Evolutionary conservation across 1,140 invertebrate genomes (phyloP).

Genomic region (Drosophila ercepeae): DNA sequence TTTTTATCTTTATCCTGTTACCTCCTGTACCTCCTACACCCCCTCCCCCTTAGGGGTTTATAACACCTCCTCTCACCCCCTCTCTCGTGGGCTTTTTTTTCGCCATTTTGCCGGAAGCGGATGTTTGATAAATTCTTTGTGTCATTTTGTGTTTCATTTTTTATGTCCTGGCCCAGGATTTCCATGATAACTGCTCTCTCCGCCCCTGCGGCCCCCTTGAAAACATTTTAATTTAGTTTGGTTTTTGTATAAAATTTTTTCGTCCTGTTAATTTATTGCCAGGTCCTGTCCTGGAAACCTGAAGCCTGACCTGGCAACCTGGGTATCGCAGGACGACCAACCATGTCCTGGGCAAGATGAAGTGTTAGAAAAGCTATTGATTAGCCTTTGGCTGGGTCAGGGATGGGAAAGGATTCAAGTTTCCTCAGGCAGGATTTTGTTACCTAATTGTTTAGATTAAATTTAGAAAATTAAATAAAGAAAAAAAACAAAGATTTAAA

Average conservation of each 20-base stretch:
- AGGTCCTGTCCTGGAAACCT: neutral
- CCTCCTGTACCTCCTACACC: neutral
- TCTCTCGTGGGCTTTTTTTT: neutral
- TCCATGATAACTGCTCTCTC: constrained; percentile 55
- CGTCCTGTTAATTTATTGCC: constrained; percentile 37
- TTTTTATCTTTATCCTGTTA: neutral
- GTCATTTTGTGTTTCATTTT: constrained; percentile 57
- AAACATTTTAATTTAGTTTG: constrained; percentile 61
- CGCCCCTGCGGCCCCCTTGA: neutral
- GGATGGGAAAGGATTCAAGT: neutral
- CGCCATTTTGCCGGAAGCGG: constrained; percentile 57
- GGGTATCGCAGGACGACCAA: constrained; percentile 24
- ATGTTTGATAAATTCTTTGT: constrained; percentile 71
- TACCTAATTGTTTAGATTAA: neutral
- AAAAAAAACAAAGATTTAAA: too few species aligned
- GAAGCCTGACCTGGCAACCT: constrained; percentile 34
- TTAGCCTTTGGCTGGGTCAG: neutral
- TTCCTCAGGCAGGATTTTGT: neutral
- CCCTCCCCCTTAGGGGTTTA: neutral
- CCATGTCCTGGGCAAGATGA: neutral
- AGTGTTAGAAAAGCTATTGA: neutral
- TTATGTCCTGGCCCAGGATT: constrained; percentile 14
- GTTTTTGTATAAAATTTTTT: neutral
- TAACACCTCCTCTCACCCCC: neutral
- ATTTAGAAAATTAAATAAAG: too few species aligned